Percentiles rank a stretch among this genome's conserved stretches.
These are phyloP conservation scores for Alitta virens DNA, from an alignment of 2,888 invertebrate genomes.

Conservation along the genomic window DNA sequence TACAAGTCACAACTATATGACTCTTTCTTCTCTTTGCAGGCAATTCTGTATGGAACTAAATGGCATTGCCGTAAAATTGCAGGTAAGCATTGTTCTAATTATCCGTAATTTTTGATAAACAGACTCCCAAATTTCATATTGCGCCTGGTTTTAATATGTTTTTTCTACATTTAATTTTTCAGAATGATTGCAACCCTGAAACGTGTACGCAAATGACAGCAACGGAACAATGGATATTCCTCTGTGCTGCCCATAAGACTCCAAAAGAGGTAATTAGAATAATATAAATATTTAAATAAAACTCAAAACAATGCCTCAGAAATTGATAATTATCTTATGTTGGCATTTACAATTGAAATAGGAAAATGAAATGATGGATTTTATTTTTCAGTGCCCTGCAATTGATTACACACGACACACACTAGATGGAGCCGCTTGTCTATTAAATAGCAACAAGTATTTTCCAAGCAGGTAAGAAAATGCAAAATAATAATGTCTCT, in stretches of 20 bases:
- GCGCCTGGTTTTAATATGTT: not conserved
- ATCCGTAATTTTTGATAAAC: too few species aligned
- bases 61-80: constrained; percentile 93
- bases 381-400: constrained; percentile 75
- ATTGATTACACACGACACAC: constrained; percentile 99
- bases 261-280: constrained; percentile 75
- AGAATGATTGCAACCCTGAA: constrained; percentile 90
- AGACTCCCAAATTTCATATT: too few species aligned
- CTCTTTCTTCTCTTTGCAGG: constrained; percentile 60
- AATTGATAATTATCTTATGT: not conserved
- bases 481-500: not conserved
- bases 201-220: constrained; percentile 99
- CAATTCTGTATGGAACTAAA: constrained; percentile 99
- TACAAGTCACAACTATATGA: too few species aligned
- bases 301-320: too few species aligned
- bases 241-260: constrained; percentile 99
- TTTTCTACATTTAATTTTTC: constrained; percentile 8
- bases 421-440: constrained; percentile 95
- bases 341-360: not conserved
- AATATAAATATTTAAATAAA: not conserved
- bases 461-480: constrained; percentile 81
- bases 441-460: constrained; percentile 98
- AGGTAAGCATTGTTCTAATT: constrained; percentile 60
- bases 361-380: constrained; percentile 4
- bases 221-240: constrained; percentile 99